A percentile compares a stretch with the other conserved stretches of the same genome.
Evolutionary conservation across 2,797 vertebrate genomes (phyloP).

Genomic region (Rhinella marina): DNA sequence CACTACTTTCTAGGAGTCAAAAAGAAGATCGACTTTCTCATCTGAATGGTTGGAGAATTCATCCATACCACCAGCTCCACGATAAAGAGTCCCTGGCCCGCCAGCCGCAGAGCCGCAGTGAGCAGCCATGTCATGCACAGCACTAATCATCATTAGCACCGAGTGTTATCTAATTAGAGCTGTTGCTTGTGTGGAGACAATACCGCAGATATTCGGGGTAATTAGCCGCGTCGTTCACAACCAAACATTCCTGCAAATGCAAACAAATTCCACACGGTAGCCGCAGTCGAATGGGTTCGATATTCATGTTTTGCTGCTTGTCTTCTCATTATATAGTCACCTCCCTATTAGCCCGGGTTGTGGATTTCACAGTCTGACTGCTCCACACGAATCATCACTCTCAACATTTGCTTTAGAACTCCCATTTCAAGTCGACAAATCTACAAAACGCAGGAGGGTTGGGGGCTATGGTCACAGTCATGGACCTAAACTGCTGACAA

Average conservation of each 20-base stretch:
- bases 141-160: conserved; percentile 20
- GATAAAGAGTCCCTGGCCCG: neutral
- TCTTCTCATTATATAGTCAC: too few species aligned
- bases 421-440: too few species aligned
- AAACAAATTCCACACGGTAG: neutral
- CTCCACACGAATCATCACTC: too few species aligned
- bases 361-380: too few species aligned
- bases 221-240: neutral
- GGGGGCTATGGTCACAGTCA: neutral
- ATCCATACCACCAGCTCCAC: neutral
- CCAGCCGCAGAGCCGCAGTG: neutral
- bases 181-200: neutral
- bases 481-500: neutral
- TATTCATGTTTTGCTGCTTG: too few species aligned
- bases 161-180: conserved; percentile 24
- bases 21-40: too few species aligned
- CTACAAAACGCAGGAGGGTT: neutral
- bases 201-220: conserved; percentile 1
- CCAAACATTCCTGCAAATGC: neutral
- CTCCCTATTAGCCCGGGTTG: too few species aligned
- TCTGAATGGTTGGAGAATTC: neutral
- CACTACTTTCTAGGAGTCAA: too few species aligned
- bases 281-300: too few species aligned
- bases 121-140: neutral
- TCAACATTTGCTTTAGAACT: too few species aligned